Evolutionary conservation across 1,140 invertebrate genomes (phyloP), one percentile per base, ranked within the genome.

Genomic region (Cepaea nemoralis): DNA sequence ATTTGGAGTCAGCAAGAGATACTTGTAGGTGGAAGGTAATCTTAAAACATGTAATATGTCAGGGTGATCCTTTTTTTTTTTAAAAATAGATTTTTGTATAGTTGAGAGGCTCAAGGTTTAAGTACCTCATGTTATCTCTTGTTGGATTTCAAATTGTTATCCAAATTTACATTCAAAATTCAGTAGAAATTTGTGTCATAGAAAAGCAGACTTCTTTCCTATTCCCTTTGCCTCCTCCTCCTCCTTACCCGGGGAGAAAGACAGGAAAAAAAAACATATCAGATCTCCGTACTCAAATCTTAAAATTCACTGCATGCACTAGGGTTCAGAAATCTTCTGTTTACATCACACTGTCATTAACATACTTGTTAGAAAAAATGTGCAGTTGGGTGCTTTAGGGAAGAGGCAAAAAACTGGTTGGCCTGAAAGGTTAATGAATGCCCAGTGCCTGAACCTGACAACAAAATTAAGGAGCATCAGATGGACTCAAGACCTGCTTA

Each of bases 1-100:
- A 69, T 78, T 78, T 78, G 59, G 42, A 78, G 63, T 69, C 59
- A 66, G 70, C 77, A 78, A 78, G 77, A 78, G 77, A 48, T 42
- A 2, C 40, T 39, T 33, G 50, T 63, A 40, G 37, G 31, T 5
- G 16, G 48, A 48, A 80, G 37, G 19, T 31, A 33, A 63, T 42
- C 55, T 31, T 27, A 24, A 33, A 27, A 27, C n/a, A n/a, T n/a
- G n/a, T n/a, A n/a, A n/a, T n/a, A n/a, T n/a, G n/a, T n/a, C n/a
- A n/a, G n/a, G n/a, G n/a, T n/a, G n/a, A n/a, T n/a, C n/a, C n/a
- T n/a, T n/a, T n/a, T n/a, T n/a, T n/a, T n/a, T n/a, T n/a, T n/a
- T n/a, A n/a, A n/a, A n/a, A n/a, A n/a, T n/a, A n/a, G n/a, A n/a
- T n/a, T n/a, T n/a, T n/a, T n/a, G n/a, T n/a, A n/a, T n/a, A n/a